phyloP scores from a whole-genome alignment of 2,888 invertebrate species.

The Scaptomyza tumidula region DNA sequence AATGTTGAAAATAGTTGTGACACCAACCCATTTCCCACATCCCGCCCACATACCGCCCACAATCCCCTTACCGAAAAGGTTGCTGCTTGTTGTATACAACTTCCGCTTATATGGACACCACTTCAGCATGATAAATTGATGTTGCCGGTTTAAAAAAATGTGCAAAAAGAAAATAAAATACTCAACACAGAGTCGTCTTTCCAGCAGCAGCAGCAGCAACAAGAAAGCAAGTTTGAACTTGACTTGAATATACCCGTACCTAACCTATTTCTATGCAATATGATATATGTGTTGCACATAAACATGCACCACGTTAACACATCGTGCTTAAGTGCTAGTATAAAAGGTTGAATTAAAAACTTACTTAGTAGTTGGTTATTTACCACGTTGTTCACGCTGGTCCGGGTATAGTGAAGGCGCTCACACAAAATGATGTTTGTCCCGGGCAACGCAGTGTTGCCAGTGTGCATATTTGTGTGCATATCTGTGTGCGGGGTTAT shows the following conservation, averaged over 20 bases:
- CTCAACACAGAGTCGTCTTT: background rate
- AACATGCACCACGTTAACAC: no score
- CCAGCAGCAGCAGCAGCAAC: background rate
- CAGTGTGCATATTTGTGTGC: constrained; percentile 6
- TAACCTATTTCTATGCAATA: background rate
- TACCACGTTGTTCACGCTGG: background rate
- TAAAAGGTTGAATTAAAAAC: no score
- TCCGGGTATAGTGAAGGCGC: background rate
- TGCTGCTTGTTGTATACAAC: constrained; percentile 47
- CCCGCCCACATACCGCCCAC: background rate
- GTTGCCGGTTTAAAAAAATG: constrained; percentile 57
- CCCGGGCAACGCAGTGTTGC: background rate
- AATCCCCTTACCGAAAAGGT: constrained; percentile 17
- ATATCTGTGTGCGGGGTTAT: constrained; percentile 14
- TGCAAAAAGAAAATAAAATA: constrained; percentile 44
- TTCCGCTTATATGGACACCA: constrained; percentile 76
- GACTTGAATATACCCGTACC: constrained; percentile 21
- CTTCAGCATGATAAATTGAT: constrained; percentile 75
- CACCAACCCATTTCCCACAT: constrained; percentile 25
- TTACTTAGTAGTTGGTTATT: no score
- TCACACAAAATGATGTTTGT: background rate
- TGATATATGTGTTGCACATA: no score
- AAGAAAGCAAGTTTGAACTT: background rate
- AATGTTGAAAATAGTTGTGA: constrained; percentile 77
- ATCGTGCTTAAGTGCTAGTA: no score